Evolutionary conservation across 2,888 invertebrate genomes (phyloP).

Genomic region (Chymomyza procnemis): DNA sequence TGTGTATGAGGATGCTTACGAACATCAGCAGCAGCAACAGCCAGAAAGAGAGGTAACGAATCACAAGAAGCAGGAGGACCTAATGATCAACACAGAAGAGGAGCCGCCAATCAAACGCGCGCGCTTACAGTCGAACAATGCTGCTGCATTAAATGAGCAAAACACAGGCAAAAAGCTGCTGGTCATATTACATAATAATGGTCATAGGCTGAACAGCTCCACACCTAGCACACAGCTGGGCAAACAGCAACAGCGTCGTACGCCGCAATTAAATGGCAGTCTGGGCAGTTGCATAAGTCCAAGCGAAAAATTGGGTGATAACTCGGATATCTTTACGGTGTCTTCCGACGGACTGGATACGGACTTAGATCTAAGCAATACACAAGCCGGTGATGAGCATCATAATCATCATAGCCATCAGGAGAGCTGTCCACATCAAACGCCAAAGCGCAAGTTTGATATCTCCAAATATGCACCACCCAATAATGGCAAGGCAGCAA

Average conservation of each 20-base stretch:
- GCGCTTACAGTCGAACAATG: constrained; percentile 22
- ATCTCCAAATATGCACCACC: constrained; percentile 72
- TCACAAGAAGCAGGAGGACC: background rate
- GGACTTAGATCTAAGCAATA: constrained; percentile 76
- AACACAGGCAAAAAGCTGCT: constrained; percentile 49
- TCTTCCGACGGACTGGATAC: constrained; percentile 78
- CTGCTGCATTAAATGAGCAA: constrained; percentile 6
- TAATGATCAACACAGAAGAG: background rate
- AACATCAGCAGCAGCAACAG: constrained; percentile 45
- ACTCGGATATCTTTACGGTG: constrained; percentile 78
- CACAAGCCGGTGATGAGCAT: constrained; percentile 62
- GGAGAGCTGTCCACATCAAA: constrained; percentile 49
- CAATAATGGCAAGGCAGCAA: constrained; percentile 60
- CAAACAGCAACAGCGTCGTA: constrained; percentile 45
- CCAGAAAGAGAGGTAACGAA: background rate
- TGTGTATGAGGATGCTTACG: constrained; percentile 64
- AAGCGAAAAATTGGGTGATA: constrained; percentile 77
- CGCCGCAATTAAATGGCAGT: constrained; percentile 73
- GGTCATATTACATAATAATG: constrained; percentile 42
- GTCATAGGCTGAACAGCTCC: constrained; percentile 45
- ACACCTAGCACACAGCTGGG: constrained; percentile 61
- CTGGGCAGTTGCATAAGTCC: constrained; percentile 76
- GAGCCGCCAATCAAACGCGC: constrained; percentile 33
- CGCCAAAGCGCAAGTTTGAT: constrained; percentile 73
- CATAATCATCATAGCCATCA: constrained; percentile 18